Evolutionary conservation across 2,888 invertebrate genomes (phyloP).

Genomic region (Rotaria macrura): DNA sequence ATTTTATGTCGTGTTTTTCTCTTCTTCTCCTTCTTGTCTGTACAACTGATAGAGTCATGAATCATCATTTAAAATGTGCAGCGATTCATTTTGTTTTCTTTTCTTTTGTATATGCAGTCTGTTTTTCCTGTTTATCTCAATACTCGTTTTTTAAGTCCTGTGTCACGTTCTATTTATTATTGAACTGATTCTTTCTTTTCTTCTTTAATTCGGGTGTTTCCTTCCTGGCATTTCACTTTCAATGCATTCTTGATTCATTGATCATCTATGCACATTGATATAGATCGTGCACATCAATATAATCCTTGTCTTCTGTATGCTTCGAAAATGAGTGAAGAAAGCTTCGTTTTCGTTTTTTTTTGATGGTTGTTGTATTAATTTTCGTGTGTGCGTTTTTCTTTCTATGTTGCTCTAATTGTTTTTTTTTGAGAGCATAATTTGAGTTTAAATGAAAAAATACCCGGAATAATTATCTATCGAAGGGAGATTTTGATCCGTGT

Average conservation of each 20-base stretch:
- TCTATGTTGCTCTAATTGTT: constrained; percentile 15
- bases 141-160: background rate
- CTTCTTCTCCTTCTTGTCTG: background rate
- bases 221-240: background rate
- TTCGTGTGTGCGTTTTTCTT: background rate
- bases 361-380: background rate
- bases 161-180: background rate
- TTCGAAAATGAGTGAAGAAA: background rate
- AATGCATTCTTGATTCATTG: background rate
- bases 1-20: background rate
- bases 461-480: background rate
- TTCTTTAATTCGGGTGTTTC: background rate
- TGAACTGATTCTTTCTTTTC: background rate
- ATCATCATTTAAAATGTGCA: background rate
- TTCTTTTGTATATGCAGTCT: background rate
- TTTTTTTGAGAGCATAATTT: constrained; percentile 1
- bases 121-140: background rate
- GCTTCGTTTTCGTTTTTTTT: background rate
- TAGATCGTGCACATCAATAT: background rate
- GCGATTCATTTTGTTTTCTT: background rate
- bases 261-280: background rate
- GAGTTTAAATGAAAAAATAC: background rate
- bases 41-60: background rate
- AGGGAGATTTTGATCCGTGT: no score
- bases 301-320: background rate